phyloP scores from a whole-genome alignment of 1,140 invertebrate genomes.

The Dufourea novaeangliae region DNA sequence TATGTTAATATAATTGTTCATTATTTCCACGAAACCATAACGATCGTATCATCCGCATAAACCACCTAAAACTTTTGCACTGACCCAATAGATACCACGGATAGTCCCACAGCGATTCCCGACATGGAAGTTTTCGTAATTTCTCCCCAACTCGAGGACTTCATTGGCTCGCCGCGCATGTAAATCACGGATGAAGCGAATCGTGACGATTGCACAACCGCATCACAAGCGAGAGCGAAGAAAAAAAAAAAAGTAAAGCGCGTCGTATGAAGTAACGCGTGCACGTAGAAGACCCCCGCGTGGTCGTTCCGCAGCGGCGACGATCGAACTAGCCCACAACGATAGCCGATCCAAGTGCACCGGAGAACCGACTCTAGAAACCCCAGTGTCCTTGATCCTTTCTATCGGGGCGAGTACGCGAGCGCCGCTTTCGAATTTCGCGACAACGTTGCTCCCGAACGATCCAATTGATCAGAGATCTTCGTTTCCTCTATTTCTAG shows the following conservation, averaged over 20 bases:
- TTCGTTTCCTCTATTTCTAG: not conserved
- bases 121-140: conserved; percentile 1
- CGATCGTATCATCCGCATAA: too few species aligned
- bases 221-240: not conserved
- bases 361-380: not conserved
- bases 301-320: not conserved
- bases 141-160: not conserved
- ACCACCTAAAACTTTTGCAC: too few species aligned
- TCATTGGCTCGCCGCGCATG: not conserved
- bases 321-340: not conserved
- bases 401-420: conserved; percentile 40
- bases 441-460: not conserved
- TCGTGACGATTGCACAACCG: conserved; percentile 8
- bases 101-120: too few species aligned
- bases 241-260: not conserved
- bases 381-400: conserved; percentile 61
- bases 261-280: conserved; percentile 6
- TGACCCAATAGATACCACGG: too few species aligned
- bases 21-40: too few species aligned
- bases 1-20: too few species aligned
- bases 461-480: not conserved
- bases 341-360: conserved; percentile 22
- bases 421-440: conserved; percentile 30
- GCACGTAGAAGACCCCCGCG: conserved; percentile 14
- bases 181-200: not conserved